Evolutionary conservation across 2,888 invertebrate species (phyloP), one percentile per base, ranked within the genome.

Genomic region (Eilema sororculum): DNA sequence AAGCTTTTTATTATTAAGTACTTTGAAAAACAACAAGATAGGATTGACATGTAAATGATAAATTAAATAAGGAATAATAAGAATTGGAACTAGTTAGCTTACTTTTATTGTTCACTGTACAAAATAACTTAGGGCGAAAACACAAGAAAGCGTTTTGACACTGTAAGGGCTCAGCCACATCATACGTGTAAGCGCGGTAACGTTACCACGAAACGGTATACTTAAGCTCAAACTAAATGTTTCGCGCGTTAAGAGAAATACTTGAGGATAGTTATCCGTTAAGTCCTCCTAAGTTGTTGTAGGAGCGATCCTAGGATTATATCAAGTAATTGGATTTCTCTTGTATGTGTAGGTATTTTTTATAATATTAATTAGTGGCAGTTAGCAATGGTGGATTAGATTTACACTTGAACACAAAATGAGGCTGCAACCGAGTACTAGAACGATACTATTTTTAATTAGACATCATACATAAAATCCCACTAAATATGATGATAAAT

Each of bases 61-160:
- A 37, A 37, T 37, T 1, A 37, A 12, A 12, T 37, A 12, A 12
- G 10, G 20, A 46, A n/a, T n/a, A n/a, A n/a, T n/a, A n/a, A n/a
- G n/a, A n/a, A n/a, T n/a, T n/a, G n/a, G n/a, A n/a, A n/a, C n/a
- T n/a, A n/a, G n/a, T n/a, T n/a, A n/a, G n/a, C n/a, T n/a, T n/a
- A n/a, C 28, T 5, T 52, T n/a, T 52, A 9, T n/a, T 52, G 9
- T 8, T 52, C 20, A n/a, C 52, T 52, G 52, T n/a, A 52, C 52
- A n/a, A n/a, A n/a, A n/a, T 52, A 52, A 52, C n/a, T 52, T n/a
- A 52, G 52, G n/a, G 20, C n/a, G 52, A 52, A 52, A n/a, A 52
- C n/a, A 52, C n/a, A n/a, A 20, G 2, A 5, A 46, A 52, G n/a
- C 9, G 52, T n/a, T n/a, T n/a, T n/a, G n/a, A 9, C 8, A 20